These are phyloP conservation scores for Tetrax tetrax DNA, from an alignment of 2,113 vertebrate species.

Conservation along the genomic window DNA sequence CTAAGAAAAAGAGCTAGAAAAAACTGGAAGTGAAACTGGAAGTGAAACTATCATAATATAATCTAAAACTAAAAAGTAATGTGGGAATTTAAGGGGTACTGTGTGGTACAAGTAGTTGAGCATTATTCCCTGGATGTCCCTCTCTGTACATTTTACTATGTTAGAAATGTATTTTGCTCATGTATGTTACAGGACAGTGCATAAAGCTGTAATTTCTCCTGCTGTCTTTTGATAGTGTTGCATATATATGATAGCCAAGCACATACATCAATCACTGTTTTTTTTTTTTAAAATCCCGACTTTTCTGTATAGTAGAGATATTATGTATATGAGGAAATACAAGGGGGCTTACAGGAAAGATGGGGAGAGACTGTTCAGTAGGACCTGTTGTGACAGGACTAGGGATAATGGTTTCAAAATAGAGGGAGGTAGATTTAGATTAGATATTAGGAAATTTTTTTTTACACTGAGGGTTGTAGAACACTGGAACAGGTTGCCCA, in stretches of 20 bases:
- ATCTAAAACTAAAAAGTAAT: background rate
- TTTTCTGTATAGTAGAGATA: background rate
- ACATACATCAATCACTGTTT: background rate
- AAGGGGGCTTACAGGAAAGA: background rate
- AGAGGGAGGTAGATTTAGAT: no score
- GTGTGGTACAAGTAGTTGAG: background rate
- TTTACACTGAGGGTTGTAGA: no score
- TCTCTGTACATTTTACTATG: background rate
- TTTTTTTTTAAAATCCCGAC: background rate
- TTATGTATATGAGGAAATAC: background rate
- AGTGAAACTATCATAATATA: background rate
- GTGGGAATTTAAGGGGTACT: background rate
- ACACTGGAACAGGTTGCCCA: no score
- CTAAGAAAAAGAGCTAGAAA: background rate
- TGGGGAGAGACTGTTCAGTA: no score
- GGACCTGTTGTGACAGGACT: no score
- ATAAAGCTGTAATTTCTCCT: background rate
- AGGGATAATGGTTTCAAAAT: no score
- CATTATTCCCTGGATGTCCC: background rate
- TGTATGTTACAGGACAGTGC: background rate
- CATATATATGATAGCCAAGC: background rate
- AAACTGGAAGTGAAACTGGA: background rate
- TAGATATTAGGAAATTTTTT: no score
- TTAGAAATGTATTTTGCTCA: background rate
- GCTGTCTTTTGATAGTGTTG: background rate